phyloP scores from a whole-genome alignment of 2,797 vertebrate species.

The Sylvia borin region DNA sequence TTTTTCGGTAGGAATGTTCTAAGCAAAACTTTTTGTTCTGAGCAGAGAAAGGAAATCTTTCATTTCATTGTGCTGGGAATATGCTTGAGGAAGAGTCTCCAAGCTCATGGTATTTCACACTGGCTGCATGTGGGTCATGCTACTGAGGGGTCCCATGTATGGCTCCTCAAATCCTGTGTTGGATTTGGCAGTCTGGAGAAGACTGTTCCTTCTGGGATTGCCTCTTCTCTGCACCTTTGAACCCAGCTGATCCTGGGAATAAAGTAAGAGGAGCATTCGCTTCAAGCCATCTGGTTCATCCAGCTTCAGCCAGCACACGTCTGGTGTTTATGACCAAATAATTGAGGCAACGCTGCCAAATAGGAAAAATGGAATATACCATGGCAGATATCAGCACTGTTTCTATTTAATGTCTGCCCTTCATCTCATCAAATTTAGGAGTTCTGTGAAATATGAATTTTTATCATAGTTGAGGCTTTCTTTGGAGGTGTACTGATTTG shows the following conservation, averaged over 20 bases:
- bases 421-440: background rate
- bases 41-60: constrained; percentile 25
- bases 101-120: background rate
- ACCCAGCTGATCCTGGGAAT: background rate
- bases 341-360: background rate
- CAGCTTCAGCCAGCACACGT: background rate
- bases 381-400: background rate
- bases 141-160: background rate
- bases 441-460: background rate
- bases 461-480: background rate
- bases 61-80: constrained; percentile 28
- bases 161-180: background rate
- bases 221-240: background rate
- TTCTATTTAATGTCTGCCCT: background rate
- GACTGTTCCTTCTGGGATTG: background rate
- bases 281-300: background rate
- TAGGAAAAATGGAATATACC: background rate
- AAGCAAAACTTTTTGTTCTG: constrained; percentile 37
- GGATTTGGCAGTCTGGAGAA: background rate
- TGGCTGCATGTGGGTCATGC: background rate
- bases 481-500: background rate
- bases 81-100: background rate
- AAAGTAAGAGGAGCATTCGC: background rate
- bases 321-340: constrained; percentile 12
- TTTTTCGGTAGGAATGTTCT: background rate